A percentile compares a stretch with the other conserved stretches of the same genome.
Conservation (phyloP, 2,113 vertebrate genomes). For the Bufo gargarizans region DNA sequence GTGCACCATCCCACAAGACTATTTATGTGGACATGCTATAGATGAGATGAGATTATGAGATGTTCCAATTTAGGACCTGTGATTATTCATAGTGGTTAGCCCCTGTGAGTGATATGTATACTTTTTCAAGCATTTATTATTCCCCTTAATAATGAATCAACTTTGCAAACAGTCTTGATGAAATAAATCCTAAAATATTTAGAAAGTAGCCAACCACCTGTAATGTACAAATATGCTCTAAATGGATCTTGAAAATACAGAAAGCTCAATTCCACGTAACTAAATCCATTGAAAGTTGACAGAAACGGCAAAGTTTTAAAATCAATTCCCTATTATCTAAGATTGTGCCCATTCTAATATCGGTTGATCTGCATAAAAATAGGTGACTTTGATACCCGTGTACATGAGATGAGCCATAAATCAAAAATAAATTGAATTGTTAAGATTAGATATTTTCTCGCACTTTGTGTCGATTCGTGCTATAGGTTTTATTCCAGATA, state of each 20-base stretch:
- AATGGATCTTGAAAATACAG: neutral
- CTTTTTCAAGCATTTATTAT: too few relatives aligned
- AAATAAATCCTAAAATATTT: too few relatives aligned
- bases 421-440: constrained; percentile 1
- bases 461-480: neutral
- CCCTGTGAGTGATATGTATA: too few relatives aligned
- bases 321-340: neutral
- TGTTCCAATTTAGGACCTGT: too few relatives aligned
- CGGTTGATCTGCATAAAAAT: neutral
- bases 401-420: neutral
- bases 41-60: too few relatives aligned
- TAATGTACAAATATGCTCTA: neutral
- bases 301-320: neutral
- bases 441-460: neutral
- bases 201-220: too few relatives aligned
- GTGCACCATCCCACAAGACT: too few relatives aligned
- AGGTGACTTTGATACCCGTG: neutral
- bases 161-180: too few relatives aligned
- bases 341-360: neutral
- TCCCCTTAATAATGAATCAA: too few relatives aligned
- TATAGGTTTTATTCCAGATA: neutral
- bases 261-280: neutral
- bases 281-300: neutral
- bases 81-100: too few relatives aligned
- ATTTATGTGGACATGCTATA: too few relatives aligned